Conservation (phyloP, 1,140 invertebrate genomes). For the Protaetia brevitarsis region DNA sequence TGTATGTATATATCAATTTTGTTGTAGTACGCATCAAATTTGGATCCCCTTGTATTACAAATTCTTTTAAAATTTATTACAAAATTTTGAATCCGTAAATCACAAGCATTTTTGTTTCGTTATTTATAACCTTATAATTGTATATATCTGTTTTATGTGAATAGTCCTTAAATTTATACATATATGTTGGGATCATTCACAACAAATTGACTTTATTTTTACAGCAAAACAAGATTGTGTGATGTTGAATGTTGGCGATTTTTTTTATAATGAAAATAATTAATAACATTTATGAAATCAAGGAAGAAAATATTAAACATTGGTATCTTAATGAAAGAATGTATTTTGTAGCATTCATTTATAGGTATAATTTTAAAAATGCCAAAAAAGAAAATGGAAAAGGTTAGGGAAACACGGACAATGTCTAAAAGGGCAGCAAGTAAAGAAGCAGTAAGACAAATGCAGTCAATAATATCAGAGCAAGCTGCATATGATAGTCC, state of each 20-base stretch:
- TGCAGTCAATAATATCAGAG: constrained; percentile 32
- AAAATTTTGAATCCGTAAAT: background rate
- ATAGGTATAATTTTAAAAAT: constrained; percentile 15
- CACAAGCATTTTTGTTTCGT: background rate
- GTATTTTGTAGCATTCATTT: background rate
- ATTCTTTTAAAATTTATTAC: background rate
- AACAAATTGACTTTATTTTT: background rate
- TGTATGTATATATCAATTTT: background rate
- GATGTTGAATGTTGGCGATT: too few species aligned
- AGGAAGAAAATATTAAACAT: background rate
- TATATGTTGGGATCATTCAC: background rate
- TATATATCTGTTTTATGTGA: background rate
- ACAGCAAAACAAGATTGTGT: too few species aligned
- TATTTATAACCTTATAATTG: background rate
- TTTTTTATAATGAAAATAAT: background rate
- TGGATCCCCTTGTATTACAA: constrained; percentile 1
- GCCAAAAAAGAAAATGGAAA: constrained; percentile 29
- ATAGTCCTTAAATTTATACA: background rate
- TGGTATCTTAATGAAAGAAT: background rate
- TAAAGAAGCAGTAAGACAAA: constrained; percentile 45
- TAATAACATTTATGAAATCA: background rate
- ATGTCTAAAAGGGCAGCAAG: constrained; percentile 41
- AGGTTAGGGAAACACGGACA: constrained; percentile 28
- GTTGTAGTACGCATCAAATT: constrained; percentile 2
- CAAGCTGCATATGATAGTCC: constrained; percentile 26